Evolutionary conservation across 2,888 invertebrate genomes (phyloP).

Genomic region (Subacronicta megacephala): DNA sequence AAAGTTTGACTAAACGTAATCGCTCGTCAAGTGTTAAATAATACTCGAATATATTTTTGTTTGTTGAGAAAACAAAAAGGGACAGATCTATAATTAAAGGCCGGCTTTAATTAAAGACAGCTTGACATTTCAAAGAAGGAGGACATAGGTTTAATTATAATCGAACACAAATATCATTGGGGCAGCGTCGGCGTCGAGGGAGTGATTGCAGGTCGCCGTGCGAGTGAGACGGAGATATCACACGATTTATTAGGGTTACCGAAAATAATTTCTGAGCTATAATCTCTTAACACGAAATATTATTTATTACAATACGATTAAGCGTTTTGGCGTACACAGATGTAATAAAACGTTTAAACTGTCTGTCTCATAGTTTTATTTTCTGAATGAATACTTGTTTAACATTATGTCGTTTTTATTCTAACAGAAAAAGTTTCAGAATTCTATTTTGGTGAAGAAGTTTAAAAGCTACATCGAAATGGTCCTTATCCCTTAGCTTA

Average conservation of each 20-base stretch:
- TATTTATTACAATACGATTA: background rate
- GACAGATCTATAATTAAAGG: constrained; percentile 78
- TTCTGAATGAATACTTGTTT: no score
- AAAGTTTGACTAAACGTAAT: constrained; percentile 49
- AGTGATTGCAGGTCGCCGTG: constrained; percentile 76
- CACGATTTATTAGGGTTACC: constrained; percentile 45
- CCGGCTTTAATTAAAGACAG: constrained; percentile 85
- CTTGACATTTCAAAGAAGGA: constrained; percentile 89
- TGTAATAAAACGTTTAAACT: background rate
- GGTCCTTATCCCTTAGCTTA: constrained; percentile 48
- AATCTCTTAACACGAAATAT: background rate
- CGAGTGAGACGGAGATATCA: constrained; percentile 54
- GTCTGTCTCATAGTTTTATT: no score
- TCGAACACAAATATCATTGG: constrained; percentile 89
- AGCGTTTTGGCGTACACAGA: background rate
- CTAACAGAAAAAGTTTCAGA: constrained; percentile 8
- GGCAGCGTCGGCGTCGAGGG: constrained; percentile 76
- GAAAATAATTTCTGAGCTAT: constrained; percentile 21
- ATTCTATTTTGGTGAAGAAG: constrained; percentile 25
- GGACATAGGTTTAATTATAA: constrained; percentile 79
- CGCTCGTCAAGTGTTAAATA: constrained; percentile 49
- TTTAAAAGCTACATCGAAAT: constrained; percentile 42
- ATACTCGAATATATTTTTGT: constrained; percentile 58
- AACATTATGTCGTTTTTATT: background rate
- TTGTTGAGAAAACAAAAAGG: constrained; percentile 69